These are phyloP conservation scores for Harpalus rufipes DNA, from an alignment of 2,888 invertebrate species.

Conservation along the genomic window DNA sequence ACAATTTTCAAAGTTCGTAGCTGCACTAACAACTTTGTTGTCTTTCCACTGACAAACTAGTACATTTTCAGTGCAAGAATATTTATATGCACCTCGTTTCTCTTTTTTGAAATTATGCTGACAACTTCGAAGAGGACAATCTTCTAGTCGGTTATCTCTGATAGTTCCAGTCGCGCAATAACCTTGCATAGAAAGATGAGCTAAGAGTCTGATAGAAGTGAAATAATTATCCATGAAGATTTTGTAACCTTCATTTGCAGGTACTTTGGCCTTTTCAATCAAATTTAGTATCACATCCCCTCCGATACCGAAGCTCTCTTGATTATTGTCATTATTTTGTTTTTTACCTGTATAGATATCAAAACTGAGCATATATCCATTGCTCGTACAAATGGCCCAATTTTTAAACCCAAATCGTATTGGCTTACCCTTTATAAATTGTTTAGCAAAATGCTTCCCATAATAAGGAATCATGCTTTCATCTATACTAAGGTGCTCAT, in stretches of 20 bases:
- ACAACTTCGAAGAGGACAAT: slow-evolving; percentile 65
- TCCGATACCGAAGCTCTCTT: slow-evolving; percentile 9
- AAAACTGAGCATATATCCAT: slow-evolving; percentile 69
- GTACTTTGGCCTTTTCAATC: slow-evolving; percentile 66
- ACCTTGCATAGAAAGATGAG: slow-evolving; percentile 38
- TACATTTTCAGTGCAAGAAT: slow-evolving; percentile 42
- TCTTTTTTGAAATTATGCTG: slow-evolving; percentile 64
- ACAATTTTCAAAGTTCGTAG: slow-evolving; percentile 55
- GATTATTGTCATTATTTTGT: slow-evolving; percentile 1
- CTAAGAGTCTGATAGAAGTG: slow-evolving; percentile 59
- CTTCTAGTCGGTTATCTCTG: slow-evolving; percentile 67
- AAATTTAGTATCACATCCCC: slow-evolving; percentile 68
- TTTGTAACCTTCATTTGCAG: slow-evolving; percentile 65
- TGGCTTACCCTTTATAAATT: slow-evolving; percentile 70
- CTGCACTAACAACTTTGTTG: slow-evolving; percentile 63
- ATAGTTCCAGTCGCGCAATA: slow-evolving; percentile 66
- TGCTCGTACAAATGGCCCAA: slow-evolving; percentile 69
- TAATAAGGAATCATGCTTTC: slow-evolving; percentile 70
- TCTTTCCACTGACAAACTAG: slow-evolving; percentile 53
- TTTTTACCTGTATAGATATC: slow-evolving; percentile 70
- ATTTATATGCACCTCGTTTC: slow-evolving; percentile 55
- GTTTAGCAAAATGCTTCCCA: slow-evolving; percentile 70
- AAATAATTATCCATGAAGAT: slow-evolving; percentile 68
- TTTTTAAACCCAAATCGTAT: slow-evolving; percentile 70
- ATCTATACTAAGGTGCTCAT: slow-evolving; percentile 69